Evolutionary conservation across 2,888 invertebrate genomes (phyloP).

Genomic region (Iselma pallidipennis): DNA sequence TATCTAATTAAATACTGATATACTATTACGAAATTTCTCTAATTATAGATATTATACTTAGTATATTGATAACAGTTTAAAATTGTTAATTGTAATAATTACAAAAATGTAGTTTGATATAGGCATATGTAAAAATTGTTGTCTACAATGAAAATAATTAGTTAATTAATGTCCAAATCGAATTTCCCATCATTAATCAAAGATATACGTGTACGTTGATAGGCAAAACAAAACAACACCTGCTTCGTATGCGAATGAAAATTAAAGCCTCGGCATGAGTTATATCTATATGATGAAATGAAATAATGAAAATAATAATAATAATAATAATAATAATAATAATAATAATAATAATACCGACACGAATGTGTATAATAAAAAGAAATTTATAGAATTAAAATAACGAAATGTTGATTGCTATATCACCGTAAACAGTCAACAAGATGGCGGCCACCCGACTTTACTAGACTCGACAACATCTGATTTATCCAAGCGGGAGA

Average conservation of each 20-base stretch:
- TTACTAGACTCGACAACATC: constrained; percentile 21
- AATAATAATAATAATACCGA: not conserved
- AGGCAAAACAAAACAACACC: constrained; percentile 39
- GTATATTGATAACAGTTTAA: not conserved
- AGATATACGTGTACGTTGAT: constrained; percentile 13
- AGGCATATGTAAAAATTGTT: constrained; percentile 1
- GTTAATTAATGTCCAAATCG: constrained; percentile 16
- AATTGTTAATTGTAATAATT: constrained; percentile 2
- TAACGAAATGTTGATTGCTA: constrained; percentile 11
- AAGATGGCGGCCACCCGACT: constrained; percentile 44
- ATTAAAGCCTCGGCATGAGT: constrained; percentile 47
- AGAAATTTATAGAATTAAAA: too few species aligned
- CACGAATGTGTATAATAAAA: too few species aligned
- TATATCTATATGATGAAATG: constrained; percentile 29
- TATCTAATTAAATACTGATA: not conserved
- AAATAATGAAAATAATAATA: constrained; percentile 13
- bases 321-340: constrained; percentile 1
- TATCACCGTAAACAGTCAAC: constrained; percentile 41
- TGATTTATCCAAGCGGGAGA: constrained; percentile 44
- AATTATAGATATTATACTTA: not conserved
- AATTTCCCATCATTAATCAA: constrained; percentile 25
- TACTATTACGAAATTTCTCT: not conserved
- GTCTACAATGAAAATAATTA: constrained; percentile 22
- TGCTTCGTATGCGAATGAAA: constrained; percentile 44
- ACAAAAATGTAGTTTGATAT: not conserved